Evolutionary conservation across 1,140 invertebrate genomes (phyloP).

Genomic region (Nomia melanderi): DNA sequence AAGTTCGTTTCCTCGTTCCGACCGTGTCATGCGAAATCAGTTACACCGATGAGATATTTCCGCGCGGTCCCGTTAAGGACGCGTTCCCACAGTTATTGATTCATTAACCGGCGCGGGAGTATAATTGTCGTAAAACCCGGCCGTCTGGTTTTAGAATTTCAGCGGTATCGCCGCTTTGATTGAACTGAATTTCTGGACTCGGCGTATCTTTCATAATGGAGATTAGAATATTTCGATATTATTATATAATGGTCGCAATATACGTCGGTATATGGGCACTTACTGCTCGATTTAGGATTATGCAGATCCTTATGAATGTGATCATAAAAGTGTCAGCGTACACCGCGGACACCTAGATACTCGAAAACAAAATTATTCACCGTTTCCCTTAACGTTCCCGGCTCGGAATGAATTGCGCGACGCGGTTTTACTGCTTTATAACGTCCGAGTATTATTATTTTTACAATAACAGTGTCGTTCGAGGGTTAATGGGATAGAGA

Average conservation of each 20-base stretch:
- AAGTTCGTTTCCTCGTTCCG: conserved; percentile 7
- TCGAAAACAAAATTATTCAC: conserved; percentile 1
- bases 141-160: neutral
- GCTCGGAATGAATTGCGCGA: neutral
- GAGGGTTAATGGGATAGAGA: neutral
- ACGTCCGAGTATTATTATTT: neutral
- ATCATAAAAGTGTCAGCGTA: neutral
- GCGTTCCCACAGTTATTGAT: no score
- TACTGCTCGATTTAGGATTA: conserved; percentile 6
- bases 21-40: conserved; percentile 2
- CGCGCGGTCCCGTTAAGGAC: neutral
- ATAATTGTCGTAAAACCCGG: neutral
- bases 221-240: neutral
- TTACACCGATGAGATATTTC: neutral
- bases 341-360: neutral
- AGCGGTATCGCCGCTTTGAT: neutral
- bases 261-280: neutral
- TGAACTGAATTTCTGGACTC: neutral
- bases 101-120: no score
- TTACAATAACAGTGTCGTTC: no score
- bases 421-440: neutral
- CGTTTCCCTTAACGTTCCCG: neutral
- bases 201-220: neutral
- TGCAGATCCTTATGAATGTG: conserved; percentile 1
- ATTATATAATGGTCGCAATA: neutral